Evolutionary conservation across 2,113 vertebrate species (phyloP).

Genomic region (Clarias magur): DNA sequence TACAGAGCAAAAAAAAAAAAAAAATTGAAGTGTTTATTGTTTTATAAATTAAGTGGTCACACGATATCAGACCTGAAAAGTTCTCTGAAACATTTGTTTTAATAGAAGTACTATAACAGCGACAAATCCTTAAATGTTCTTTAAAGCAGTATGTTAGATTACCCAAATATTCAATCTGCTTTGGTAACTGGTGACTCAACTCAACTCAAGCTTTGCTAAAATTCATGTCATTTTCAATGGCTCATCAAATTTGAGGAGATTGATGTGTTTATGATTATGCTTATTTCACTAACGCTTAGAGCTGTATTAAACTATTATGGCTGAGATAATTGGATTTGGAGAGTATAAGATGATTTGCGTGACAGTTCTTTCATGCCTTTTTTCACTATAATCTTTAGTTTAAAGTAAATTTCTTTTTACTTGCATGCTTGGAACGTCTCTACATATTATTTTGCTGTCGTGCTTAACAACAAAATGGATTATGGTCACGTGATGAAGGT

Average conservation of each 20-base stretch:
- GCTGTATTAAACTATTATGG: slow-evolving; percentile 28
- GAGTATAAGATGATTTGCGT: not conserved
- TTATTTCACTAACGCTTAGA: slow-evolving; percentile 32
- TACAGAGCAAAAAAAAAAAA: not conserved
- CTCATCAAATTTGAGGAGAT: slow-evolving; percentile 50
- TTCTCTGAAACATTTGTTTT: slow-evolving; percentile 1
- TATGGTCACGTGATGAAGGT: not conserved
- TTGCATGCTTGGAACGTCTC: not conserved
- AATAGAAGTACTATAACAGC: not conserved
- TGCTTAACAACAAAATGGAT: not conserved
- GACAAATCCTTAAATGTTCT: not conserved
- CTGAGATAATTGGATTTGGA: not conserved
- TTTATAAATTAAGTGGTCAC: not conserved
- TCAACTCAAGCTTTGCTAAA: not conserved
- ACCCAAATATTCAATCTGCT: slow-evolving; percentile 28
- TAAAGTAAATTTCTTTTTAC: slow-evolving; percentile 1
- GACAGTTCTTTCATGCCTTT: not conserved
- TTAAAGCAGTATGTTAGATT: slow-evolving; percentile 9
- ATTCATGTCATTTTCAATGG: slow-evolving; percentile 36
- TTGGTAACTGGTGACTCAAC: slow-evolving; percentile 24
- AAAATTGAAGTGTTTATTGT: too few species aligned
- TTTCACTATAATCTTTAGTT: not conserved
- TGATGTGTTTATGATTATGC: slow-evolving; percentile 19
- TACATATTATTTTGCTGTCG: not conserved
- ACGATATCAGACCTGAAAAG: not conserved